Evolutionary conservation across 2,888 invertebrate genomes (phyloP).

Genomic region (Drosophila merina): DNA sequence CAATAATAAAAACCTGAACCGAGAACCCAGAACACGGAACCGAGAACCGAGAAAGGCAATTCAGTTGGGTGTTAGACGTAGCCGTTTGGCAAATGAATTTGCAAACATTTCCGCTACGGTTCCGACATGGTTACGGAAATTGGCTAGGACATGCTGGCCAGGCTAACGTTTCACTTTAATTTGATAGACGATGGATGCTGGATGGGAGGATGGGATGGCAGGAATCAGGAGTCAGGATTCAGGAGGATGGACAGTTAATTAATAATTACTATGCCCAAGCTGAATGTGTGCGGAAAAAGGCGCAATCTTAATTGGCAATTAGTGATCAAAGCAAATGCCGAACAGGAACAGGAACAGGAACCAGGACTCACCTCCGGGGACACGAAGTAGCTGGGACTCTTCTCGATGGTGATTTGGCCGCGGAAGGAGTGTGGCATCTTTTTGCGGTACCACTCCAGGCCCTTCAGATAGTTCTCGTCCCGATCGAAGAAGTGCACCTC

Average conservation of each 20-base stretch:
- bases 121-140: constrained; percentile 57
- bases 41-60: constrained; percentile 18
- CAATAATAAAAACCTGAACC: constrained; percentile 28
- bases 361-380: constrained; percentile 94
- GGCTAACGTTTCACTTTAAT: constrained; percentile 65
- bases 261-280: constrained; percentile 61
- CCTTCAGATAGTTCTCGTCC: constrained; percentile 95
- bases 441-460: constrained; percentile 97
- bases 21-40: neutral
- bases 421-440: constrained; percentile 97
- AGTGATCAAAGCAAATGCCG: constrained; percentile 62
- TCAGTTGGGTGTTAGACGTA: constrained; percentile 66
- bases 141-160: constrained; percentile 24
- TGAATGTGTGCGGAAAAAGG: constrained; percentile 24
- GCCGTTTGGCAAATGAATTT: constrained; percentile 78
- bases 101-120: constrained; percentile 70
- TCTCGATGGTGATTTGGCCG: constrained; percentile 97
- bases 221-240: neutral
- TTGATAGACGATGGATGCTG: constrained; percentile 47
- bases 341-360: constrained; percentile 64
- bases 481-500: constrained; percentile 99
- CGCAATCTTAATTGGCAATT: constrained; percentile 72
- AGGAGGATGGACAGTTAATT: constrained; percentile 50
- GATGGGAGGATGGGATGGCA: constrained; percentile 2
- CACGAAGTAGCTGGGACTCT: constrained; percentile 99